Conservation (phyloP, 1,140 invertebrate species). For the Chionoecetes opilio region DNA sequence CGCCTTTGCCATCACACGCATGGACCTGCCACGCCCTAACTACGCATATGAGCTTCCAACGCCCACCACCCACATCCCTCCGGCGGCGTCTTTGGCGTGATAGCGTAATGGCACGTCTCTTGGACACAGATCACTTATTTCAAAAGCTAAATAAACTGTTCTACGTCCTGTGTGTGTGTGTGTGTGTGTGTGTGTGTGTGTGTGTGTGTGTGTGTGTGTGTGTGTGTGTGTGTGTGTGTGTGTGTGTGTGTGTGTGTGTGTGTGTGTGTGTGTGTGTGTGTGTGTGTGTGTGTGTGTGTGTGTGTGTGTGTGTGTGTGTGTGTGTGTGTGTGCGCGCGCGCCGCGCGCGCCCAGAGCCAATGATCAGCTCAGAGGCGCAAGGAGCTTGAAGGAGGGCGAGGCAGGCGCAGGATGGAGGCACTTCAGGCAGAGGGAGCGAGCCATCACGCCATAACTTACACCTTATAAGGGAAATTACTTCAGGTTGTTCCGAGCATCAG, state of each 20-base stretch:
- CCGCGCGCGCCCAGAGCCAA: no score
- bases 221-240: not conserved
- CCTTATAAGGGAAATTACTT: constrained; percentile 30
- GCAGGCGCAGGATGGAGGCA: not conserved
- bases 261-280: constrained; percentile 12
- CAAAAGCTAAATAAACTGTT: no score
- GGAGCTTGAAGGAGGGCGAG: not conserved
- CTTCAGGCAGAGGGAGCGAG: not conserved
- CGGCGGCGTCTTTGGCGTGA: no score
- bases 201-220: not conserved
- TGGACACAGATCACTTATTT: no score
- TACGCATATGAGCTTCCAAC: not conserved
- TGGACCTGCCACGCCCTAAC: no score
- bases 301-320: not conserved
- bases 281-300: not conserved
- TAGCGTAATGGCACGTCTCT: no score
- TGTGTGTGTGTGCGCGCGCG: not conserved
- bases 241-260: constrained; percentile 24
- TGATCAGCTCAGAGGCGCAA: not conserved
- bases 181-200: not conserved
- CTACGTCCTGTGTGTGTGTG: not conserved
- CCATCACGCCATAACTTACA: not conserved
- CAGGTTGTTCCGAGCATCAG: not conserved
- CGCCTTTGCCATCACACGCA: no score
- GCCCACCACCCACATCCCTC: not conserved